Percentiles rank a stretch among this genome's conserved stretches.
Conservation (phyloP, 1,140 invertebrate genomes). For the Triops cancriformis region DNA sequence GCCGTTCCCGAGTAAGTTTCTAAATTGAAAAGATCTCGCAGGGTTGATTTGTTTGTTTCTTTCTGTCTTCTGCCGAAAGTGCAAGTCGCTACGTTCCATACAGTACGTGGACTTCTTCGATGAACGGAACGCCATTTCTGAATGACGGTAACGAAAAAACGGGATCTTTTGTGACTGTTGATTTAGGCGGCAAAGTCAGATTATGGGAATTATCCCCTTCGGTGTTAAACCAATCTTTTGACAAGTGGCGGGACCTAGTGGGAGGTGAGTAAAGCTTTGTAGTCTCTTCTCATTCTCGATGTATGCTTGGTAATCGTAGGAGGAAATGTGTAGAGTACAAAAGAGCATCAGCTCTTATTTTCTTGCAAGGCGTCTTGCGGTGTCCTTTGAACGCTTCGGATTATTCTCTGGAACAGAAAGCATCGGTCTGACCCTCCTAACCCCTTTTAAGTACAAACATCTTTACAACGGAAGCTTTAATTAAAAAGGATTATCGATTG, state of each 20-base stretch:
- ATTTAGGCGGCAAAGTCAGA: slow-evolving; percentile 49
- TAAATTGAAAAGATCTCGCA: slow-evolving; percentile 23
- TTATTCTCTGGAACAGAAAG: too few species aligned
- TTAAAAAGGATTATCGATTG: too few species aligned
- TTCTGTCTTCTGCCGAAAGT: not conserved
- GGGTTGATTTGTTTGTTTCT: not conserved
- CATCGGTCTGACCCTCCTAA: too few species aligned
- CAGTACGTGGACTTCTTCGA: not conserved
- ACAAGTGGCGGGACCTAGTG: slow-evolving; percentile 36
- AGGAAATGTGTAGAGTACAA: too few species aligned
- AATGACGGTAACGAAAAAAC: not conserved
- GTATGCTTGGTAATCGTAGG: too few species aligned
- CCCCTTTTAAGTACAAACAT: too few species aligned
- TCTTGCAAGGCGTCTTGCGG: too few species aligned
- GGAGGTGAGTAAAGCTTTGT: not conserved
- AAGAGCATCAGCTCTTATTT: too few species aligned
- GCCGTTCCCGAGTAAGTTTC: slow-evolving; percentile 47
- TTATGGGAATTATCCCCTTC: slow-evolving; percentile 50
- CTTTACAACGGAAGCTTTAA: too few species aligned
- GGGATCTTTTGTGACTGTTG: slow-evolving; percentile 47
- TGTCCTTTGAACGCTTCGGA: too few species aligned
- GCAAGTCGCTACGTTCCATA: not conserved
- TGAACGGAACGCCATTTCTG: not conserved
- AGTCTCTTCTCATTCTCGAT: not conserved
- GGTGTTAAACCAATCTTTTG: slow-evolving; percentile 42